Percentiles rank a stretch among this genome's conserved stretches.
phyloP scores from a whole-genome alignment of 2,113 vertebrate genomes.

The Thamnophis sirtalis region DNA sequence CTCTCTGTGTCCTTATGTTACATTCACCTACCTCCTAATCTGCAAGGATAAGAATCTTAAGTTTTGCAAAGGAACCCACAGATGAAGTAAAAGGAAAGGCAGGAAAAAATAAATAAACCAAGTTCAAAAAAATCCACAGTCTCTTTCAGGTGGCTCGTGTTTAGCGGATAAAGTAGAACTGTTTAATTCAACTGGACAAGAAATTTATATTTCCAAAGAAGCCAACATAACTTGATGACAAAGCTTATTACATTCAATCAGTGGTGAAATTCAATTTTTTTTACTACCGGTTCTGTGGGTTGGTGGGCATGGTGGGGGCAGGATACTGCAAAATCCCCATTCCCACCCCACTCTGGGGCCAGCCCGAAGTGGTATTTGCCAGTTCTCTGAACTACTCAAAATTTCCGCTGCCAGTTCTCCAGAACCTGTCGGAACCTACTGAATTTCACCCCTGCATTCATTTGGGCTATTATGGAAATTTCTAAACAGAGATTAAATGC shows the following conservation, averaged over 20 bases:
- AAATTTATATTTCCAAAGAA: neutral
- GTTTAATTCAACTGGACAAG: neutral
- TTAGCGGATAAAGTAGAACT: neutral
- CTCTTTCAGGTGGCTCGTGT: neutral
- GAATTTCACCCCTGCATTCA: no score
- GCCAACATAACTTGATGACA: neutral
- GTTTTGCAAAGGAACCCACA: neutral
- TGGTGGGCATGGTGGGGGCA: no score
- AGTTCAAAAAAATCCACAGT: neutral
- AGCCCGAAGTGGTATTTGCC: no score
- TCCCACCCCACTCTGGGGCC: no score
- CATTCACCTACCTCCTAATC: neutral
- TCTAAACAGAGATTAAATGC: neutral
- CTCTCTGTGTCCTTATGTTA: neutral
- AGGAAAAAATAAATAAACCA: neutral
- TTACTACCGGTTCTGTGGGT: no score
- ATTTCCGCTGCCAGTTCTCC: no score
- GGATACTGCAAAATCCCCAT: no score
- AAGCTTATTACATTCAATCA: neutral
- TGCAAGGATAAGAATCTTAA: neutral
- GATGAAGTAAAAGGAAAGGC: neutral
- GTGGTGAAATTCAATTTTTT: no score
- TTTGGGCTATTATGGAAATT: neutral
- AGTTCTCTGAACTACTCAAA: no score
- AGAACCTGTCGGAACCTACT: no score